phyloP scores from a whole-genome alignment of 37 sponge, comb jelly and placozoan species.

The Aplysina aerophoba region DNA sequence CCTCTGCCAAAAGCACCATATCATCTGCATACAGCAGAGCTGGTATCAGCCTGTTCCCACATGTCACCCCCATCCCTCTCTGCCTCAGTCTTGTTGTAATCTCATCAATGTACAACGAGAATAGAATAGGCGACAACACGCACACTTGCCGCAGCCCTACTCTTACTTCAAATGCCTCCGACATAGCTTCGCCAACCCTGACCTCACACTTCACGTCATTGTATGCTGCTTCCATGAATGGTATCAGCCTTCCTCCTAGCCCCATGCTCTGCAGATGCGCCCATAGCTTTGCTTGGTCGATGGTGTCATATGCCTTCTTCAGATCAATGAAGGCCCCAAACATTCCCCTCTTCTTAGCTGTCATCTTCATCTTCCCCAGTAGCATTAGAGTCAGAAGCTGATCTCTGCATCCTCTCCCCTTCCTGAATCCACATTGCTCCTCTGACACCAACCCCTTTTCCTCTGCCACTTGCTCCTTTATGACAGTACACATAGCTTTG shows the following conservation, averaged over 20 bases:
- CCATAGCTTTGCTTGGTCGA: neutral
- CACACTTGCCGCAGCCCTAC: neutral
- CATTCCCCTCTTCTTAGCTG: neutral
- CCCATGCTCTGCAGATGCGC: neutral
- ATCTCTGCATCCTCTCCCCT: conserved; percentile 12
- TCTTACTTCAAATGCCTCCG: neutral
- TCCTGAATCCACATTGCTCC: conserved; percentile 32
- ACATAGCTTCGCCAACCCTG: neutral
- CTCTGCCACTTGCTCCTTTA: neutral
- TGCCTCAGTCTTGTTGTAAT: neutral
- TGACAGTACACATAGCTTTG: neutral
- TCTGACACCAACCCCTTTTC: neutral
- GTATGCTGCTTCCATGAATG: neutral
- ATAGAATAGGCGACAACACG: neutral
- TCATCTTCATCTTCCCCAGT: neutral
- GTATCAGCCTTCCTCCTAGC: neutral
- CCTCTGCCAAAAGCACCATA: neutral
- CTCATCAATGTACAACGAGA: conserved; percentile 4
- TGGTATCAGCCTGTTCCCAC: neutral
- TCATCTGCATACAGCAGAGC: conserved; percentile 21
- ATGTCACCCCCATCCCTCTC: neutral
- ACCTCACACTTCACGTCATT: neutral
- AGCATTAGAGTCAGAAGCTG: neutral
- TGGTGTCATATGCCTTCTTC: neutral
- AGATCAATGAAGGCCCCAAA: conserved; percentile 5